These are phyloP conservation scores for Hyppa rectilinea DNA, from an alignment of 2,888 invertebrate genomes.

Conservation along the genomic window DNA sequence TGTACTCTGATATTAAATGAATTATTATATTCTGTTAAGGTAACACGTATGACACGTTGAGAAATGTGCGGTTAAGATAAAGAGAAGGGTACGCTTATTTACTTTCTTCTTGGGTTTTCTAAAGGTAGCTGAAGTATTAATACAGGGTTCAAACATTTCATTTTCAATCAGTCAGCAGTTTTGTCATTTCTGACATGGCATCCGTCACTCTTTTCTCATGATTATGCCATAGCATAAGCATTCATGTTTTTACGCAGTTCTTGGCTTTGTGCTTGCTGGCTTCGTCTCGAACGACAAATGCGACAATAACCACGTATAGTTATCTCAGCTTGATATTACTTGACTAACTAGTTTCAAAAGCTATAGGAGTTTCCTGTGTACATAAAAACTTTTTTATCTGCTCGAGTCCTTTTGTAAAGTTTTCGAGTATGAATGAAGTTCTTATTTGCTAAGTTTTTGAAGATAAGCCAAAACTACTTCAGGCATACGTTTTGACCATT, in stretches of 20 bases:
- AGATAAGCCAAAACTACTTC: slow-evolving; percentile 64
- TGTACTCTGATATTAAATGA: slow-evolving; percentile 50
- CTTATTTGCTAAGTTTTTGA: slow-evolving; percentile 65
- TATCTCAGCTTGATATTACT: slow-evolving; percentile 43
- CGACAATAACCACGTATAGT: slow-evolving; percentile 30
- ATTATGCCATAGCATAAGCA: background rate
- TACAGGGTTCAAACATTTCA: background rate
- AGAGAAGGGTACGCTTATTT: background rate
- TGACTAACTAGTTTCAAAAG: slow-evolving; percentile 62
- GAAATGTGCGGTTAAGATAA: background rate
- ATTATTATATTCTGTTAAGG: slow-evolving; percentile 40
- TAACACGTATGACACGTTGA: slow-evolving; percentile 16
- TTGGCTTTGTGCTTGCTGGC: slow-evolving; percentile 1
- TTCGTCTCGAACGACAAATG: background rate
- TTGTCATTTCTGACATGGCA: background rate
- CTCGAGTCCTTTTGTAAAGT: slow-evolving; percentile 59
- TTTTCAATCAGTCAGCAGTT: background rate
- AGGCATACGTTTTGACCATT: slow-evolving; percentile 53
- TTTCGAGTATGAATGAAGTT: slow-evolving; percentile 61
- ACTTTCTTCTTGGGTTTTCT: too few relatives aligned
- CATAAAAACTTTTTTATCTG: slow-evolving; percentile 72
- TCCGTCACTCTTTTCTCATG: background rate
- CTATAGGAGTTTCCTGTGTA: slow-evolving; percentile 67
- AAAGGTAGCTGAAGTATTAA: background rate
- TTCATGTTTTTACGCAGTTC: background rate